Evolutionary conservation across 2,113 vertebrate genomes (phyloP).

Genomic region (Cryptomyrus ogoouensis): DNA sequence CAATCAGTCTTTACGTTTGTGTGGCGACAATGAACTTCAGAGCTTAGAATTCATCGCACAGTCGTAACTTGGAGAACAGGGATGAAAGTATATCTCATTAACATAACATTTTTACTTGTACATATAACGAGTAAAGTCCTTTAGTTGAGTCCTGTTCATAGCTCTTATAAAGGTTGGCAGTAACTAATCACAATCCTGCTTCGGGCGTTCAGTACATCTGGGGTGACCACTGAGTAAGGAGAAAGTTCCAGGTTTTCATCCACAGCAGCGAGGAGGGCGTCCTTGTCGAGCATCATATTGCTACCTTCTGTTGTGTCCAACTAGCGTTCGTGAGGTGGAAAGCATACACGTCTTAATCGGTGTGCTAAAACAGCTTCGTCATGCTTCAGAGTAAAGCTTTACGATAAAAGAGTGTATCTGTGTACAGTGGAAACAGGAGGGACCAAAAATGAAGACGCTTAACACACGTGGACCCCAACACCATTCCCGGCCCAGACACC

Average conservation of each 20-base stretch:
- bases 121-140: background rate
- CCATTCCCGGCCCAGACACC: background rate
- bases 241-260: conserved; percentile 44
- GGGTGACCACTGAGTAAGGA: conserved; percentile 32
- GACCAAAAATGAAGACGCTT: background rate
- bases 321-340: conserved; percentile 35
- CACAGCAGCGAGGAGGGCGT: conserved; percentile 15
- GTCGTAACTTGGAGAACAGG: background rate
- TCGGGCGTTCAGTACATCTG: conserved; percentile 46
- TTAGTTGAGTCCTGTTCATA: background rate
- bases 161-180: background rate
- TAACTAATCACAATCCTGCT: conserved; percentile 36
- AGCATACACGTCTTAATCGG: conserved; percentile 48
- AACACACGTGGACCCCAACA: background rate
- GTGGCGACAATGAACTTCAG: background rate
- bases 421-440: background rate
- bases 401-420: conserved; percentile 19
- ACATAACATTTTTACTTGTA: background rate
- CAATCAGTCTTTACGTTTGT: background rate
- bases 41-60: background rate
- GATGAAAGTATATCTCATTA: background rate
- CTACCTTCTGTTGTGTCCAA: conserved; percentile 17
- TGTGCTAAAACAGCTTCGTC: conserved; percentile 1
- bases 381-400: background rate
- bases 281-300: conserved; percentile 22